A percentile compares a stretch with the other conserved stretches of the same genome.
Conservation (phyloP, 2,797 vertebrate species). For the Smutsia gigantea region DNA sequence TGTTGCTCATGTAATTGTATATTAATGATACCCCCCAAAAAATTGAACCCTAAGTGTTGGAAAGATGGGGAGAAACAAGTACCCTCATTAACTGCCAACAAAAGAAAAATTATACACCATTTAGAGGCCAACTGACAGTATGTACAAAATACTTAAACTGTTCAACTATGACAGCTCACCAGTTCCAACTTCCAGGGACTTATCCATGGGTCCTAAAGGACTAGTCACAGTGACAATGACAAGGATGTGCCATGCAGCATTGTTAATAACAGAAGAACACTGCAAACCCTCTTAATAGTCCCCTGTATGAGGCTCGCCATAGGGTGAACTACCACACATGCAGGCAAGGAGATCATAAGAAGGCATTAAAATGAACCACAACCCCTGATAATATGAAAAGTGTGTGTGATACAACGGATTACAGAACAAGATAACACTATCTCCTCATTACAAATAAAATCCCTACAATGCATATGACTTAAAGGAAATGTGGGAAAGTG, state of each 20-base stretch:
- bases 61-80: not conserved
- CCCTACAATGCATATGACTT: rapidly evolving
- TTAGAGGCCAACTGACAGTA: not conserved
- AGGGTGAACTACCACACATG: not conserved
- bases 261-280: rapidly evolving
- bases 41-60: not conserved
- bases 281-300: no score
- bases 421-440: not conserved
- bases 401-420: rapidly evolving
- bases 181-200: not conserved
- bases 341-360: rapidly evolving
- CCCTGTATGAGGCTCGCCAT: not conserved
- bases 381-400: not conserved
- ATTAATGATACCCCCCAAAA: not conserved
- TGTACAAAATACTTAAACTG: not conserved
- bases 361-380: rapidly evolving
- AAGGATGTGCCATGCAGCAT: not conserved
- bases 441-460: not conserved
- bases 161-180: rapidly evolving
- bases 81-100: not conserved
- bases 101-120: not conserved
- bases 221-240: not conserved
- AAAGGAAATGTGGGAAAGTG: rapidly evolving
- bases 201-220: not conserved
- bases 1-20: no score